Evolutionary conservation across 2,888 invertebrate species (phyloP).

Genomic region (Harpagoxenus sublaevis): DNA sequence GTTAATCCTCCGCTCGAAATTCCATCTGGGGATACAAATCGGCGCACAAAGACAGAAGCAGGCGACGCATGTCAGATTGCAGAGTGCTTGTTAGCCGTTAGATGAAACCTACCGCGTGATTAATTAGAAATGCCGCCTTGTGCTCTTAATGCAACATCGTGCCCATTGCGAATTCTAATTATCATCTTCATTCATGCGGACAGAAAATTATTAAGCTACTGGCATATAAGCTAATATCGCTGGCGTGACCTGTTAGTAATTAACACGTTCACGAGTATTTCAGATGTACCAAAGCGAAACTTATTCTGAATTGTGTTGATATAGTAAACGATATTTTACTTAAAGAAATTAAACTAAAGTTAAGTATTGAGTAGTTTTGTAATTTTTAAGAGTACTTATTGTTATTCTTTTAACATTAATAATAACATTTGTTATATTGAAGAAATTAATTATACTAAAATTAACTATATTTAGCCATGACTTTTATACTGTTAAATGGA

Average conservation of each 20-base stretch:
- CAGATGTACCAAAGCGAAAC: background rate
- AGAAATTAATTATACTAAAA: background rate
- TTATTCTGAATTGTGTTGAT: background rate
- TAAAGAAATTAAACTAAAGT: background rate
- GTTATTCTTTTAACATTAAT: background rate
- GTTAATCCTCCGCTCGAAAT: slow-evolving; percentile 25
- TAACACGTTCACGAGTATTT: background rate
- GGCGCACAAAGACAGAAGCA: slow-evolving; percentile 25
- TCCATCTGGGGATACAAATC: slow-evolving; percentile 21
- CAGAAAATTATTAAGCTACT: slow-evolving; percentile 27
- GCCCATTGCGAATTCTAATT: slow-evolving; percentile 20
- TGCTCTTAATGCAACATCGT: slow-evolving; percentile 7
- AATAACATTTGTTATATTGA: background rate
- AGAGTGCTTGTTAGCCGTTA: slow-evolving; percentile 33
- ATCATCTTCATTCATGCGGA: background rate
- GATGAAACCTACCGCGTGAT: slow-evolving; percentile 29
- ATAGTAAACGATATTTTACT: background rate
- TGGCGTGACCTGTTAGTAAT: background rate
- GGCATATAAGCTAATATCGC: background rate
- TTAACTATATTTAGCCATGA: background rate
- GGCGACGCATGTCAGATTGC: background rate
- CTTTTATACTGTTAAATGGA: background rate
- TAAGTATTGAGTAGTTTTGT: background rate
- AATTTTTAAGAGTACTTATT: background rate
- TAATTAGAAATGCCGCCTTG: slow-evolving; percentile 25